These are phyloP conservation scores for Coecobrya sp. DNA, from an alignment of 2,888 invertebrate species.

Conservation along the genomic window DNA sequence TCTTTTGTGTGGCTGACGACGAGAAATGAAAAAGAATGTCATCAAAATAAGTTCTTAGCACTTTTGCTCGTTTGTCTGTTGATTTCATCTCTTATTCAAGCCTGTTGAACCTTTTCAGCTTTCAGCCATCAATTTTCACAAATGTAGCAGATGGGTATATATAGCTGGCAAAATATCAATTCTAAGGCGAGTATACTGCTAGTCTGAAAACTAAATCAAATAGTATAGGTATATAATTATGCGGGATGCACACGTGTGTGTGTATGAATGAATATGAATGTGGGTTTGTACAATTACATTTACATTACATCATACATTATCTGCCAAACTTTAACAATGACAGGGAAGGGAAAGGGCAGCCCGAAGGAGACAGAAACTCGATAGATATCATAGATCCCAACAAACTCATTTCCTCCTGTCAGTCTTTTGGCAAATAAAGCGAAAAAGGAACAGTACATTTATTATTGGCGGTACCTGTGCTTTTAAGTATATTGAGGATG, in stretches of 20 bases:
- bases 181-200: not conserved
- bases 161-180: not conserved
- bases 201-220: not conserved
- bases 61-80: conserved; percentile 10
- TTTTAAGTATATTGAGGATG: not conserved
- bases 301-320: not conserved
- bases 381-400: conserved; percentile 43
- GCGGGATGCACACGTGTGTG: too few relatives aligned
- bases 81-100: conserved; percentile 44
- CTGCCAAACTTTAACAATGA: not conserved
- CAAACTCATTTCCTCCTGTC: conserved; percentile 35
- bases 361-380: conserved; percentile 18
- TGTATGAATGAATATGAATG: too few relatives aligned
- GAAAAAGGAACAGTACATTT: not conserved
- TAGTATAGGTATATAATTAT: not conserved
- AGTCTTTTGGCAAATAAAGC: conserved; percentile 4
- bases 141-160: too few relatives aligned
- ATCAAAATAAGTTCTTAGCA: not conserved
- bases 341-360: not conserved
- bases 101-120: conserved; percentile 46
- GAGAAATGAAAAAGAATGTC: not conserved
- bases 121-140: not conserved
- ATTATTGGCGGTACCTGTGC: not conserved
- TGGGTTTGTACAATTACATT: not conserved
- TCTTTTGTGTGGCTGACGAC: not conserved